Percentiles rank a stretch among this genome's conserved stretches.
Evolutionary conservation across 2,888 invertebrate genomes (phyloP).

Genomic region (Caprella mutica): DNA sequence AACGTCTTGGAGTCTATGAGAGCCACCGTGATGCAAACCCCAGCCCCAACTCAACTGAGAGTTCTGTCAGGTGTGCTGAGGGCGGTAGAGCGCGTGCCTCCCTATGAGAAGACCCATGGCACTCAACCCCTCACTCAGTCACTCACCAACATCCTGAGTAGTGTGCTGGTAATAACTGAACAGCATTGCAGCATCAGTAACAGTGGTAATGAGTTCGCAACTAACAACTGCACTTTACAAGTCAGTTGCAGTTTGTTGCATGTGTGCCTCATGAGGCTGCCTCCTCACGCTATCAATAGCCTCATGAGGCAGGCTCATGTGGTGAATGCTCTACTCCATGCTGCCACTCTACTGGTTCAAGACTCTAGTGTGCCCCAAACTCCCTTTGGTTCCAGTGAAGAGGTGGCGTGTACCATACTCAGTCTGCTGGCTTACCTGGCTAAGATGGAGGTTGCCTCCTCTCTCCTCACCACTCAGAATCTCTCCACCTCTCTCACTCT

Average conservation of each 20-base stretch:
- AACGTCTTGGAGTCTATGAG: slow-evolving; percentile 14
- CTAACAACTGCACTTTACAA: slow-evolving; percentile 15
- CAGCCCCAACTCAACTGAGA: slow-evolving; percentile 20
- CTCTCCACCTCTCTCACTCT: slow-evolving; percentile 23
- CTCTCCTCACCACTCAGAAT: slow-evolving; percentile 11
- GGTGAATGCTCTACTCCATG: slow-evolving; percentile 6
- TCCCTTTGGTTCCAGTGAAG: not conserved
- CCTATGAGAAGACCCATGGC: not conserved
- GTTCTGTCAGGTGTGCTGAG: slow-evolving; percentile 17
- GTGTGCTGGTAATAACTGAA: slow-evolving; percentile 14
- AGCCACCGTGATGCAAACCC: slow-evolving; percentile 20
- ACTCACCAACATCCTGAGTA: slow-evolving; percentile 3
- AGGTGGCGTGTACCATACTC: slow-evolving; percentile 18
- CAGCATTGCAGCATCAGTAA: slow-evolving; percentile 26
- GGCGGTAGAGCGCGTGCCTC: not conserved
- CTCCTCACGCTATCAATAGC: not conserved
- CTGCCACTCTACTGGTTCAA: not conserved
- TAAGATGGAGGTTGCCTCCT: slow-evolving; percentile 4
- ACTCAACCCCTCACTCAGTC: not conserved
- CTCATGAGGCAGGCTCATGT: not conserved
- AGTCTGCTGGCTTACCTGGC: slow-evolving; percentile 19
- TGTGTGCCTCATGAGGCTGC: not conserved
- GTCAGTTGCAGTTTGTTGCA: slow-evolving; percentile 10
- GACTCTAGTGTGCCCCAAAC: no score
- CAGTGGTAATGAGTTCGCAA: not conserved